Evolutionary conservation across 2,113 vertebrate species (phyloP).

Genomic region (Aphyosemion australe): DNA sequence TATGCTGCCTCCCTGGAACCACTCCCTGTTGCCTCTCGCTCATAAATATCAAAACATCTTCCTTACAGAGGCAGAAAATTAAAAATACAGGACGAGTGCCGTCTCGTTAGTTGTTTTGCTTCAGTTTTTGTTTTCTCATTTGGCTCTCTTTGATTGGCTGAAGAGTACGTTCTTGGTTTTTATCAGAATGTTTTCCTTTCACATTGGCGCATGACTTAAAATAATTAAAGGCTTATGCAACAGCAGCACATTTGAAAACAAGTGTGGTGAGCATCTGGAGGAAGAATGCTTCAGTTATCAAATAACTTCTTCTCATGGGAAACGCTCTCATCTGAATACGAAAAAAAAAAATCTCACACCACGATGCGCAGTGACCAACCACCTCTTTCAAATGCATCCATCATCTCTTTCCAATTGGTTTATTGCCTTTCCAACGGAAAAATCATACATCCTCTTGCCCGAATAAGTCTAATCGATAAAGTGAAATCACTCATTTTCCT

Average conservation of each 20-base stretch:
- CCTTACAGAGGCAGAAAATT: slow-evolving; percentile 24
- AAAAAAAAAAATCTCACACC: background rate
- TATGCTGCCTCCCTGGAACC: slow-evolving; percentile 44
- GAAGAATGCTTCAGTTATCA: slow-evolving; percentile 54
- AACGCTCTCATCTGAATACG: slow-evolving; percentile 1
- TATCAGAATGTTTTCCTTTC: slow-evolving; percentile 19
- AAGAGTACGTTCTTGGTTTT: slow-evolving; percentile 23
- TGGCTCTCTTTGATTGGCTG: slow-evolving; percentile 28
- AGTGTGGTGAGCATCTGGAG: slow-evolving; percentile 46
- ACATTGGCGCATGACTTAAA: slow-evolving; percentile 6
- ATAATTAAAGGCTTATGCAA: slow-evolving; percentile 4
- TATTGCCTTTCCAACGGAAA: slow-evolving; percentile 14
- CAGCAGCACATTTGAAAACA: slow-evolving; percentile 5
- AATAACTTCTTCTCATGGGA: slow-evolving; percentile 30
- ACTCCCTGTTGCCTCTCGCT: slow-evolving; percentile 53
- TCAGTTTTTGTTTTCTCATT: slow-evolving; percentile 32
- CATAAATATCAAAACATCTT: slow-evolving; percentile 51
- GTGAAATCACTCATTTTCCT: slow-evolving; percentile 49
- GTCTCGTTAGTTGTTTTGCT: slow-evolving; percentile 15
- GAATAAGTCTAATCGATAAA: slow-evolving; percentile 62
- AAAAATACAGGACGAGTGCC: slow-evolving; percentile 6
- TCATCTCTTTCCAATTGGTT: slow-evolving; percentile 33
- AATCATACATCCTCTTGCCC: slow-evolving; percentile 23
- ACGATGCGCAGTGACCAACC: background rate
- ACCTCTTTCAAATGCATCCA: slow-evolving; percentile 5